These are phyloP conservation scores for Aurelia sp. DNA, from an alignment of 30 jellyfish, hydroid and myxozoan species.

Conservation along the genomic window DNA sequence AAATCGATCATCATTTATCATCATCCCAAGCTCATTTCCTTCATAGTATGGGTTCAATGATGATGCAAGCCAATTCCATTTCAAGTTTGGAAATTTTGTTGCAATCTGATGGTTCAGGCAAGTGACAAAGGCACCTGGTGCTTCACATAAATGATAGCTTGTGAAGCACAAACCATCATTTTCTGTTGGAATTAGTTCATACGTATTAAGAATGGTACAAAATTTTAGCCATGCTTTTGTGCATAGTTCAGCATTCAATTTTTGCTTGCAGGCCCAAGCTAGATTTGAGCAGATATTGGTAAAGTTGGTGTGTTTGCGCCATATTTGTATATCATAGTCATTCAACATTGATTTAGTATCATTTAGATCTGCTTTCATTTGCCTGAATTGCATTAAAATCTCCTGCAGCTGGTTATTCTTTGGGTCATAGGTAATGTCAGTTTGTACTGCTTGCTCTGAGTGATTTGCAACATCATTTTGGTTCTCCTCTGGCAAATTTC, in stretches of 20 bases:
- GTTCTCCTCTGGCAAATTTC: neutral
- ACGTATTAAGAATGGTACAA: slow-evolving; percentile 73
- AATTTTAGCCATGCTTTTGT: slow-evolving; percentile 99
- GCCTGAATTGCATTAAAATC: neutral
- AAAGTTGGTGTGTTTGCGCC: slow-evolving; percentile 89
- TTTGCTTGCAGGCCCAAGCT: slow-evolving; percentile 24
- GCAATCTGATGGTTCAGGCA: slow-evolving; percentile 85
- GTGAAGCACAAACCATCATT: neutral
- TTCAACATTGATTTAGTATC: slow-evolving; percentile 75
- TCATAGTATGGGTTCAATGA: slow-evolving; percentile 95
- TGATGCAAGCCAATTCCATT: slow-evolving; percentile 89
- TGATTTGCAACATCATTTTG: neutral
- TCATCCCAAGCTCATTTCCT: slow-evolving; percentile 78
- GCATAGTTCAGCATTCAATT: slow-evolving; percentile 87
- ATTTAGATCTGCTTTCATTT: slow-evolving; percentile 73
- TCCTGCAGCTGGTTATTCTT: neutral
- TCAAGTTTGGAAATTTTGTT: slow-evolving; percentile 40
- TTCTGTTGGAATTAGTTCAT: slow-evolving; percentile 46
- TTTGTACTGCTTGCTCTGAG: neutral
- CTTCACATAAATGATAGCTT: slow-evolving; percentile 96
- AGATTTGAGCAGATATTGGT: slow-evolving; percentile 69
- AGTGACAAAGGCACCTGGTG: slow-evolving; percentile 99
- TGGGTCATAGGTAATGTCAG: neutral
- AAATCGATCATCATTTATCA: slow-evolving; percentile 91
- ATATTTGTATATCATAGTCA: slow-evolving; percentile 68